Evolutionary conservation across 2,113 vertebrate genomes (phyloP).

Genomic region (Tonatia bakeri): DNA sequence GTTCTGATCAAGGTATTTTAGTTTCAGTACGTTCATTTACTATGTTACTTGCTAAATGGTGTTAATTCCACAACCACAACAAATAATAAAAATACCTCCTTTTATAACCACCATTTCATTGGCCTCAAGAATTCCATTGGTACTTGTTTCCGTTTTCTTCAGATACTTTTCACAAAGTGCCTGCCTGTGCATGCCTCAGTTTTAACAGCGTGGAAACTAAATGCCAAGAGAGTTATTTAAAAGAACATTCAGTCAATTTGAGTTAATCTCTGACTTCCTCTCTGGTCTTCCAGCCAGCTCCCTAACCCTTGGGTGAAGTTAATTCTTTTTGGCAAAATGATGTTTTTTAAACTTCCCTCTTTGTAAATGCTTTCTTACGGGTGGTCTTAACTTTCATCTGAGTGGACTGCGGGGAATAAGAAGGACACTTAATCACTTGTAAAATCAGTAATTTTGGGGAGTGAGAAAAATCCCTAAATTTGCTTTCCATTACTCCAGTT

Average conservation of each 20-base stretch:
- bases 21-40: background rate
- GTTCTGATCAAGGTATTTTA: background rate
- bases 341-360: constrained; percentile 42
- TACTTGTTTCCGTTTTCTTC: background rate
- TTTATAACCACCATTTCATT: constrained; percentile 25
- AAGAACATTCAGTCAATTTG: constrained; percentile 38
- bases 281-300: background rate
- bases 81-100: background rate
- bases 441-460: constrained; percentile 20
- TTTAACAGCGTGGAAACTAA: background rate
- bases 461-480: constrained; percentile 22
- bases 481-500: constrained; percentile 1
- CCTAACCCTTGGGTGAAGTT: constrained; percentile 11
- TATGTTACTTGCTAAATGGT: background rate
- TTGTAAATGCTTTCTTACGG: constrained; percentile 35
- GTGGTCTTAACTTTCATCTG: constrained; percentile 62
- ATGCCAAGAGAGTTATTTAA: background rate
- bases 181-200: background rate
- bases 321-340: constrained; percentile 54
- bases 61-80: background rate
- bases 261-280: constrained; percentile 56
- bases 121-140: background rate
- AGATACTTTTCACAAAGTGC: background rate
- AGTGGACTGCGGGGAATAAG: background rate
- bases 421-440: constrained; percentile 39